Evolutionary conservation across 2,888 invertebrate species (phyloP).

Genomic region (Silvanus unidentatus): DNA sequence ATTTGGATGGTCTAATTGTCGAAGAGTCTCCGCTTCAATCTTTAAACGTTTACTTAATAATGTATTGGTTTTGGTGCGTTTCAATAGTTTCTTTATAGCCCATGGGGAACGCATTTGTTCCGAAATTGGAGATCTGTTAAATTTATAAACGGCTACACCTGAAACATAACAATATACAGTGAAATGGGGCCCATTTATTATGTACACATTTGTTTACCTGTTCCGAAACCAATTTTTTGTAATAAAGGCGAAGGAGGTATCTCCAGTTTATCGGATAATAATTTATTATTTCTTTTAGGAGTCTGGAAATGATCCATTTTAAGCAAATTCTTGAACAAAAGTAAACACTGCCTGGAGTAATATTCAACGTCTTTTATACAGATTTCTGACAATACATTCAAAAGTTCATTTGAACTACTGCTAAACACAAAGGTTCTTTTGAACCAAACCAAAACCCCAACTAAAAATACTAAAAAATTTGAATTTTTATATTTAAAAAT

Average conservation of each 20-base stretch:
- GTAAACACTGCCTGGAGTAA: too few species aligned
- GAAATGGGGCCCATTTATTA: too few species aligned
- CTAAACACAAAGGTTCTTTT: too few species aligned
- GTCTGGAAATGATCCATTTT: too few species aligned
- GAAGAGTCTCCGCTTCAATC: constrained; percentile 66
- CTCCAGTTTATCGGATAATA: background rate
- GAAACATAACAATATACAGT: constrained; percentile 4
- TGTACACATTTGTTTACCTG: constrained; percentile 60
- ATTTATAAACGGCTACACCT: constrained; percentile 73
- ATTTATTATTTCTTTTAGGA: too few species aligned
- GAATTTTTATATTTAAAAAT: too few species aligned
- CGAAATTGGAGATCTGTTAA: constrained; percentile 65
- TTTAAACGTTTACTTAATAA: constrained; percentile 54
- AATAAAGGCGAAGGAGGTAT: constrained; percentile 72
- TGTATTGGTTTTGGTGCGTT: constrained; percentile 33
- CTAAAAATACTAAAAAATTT: too few species aligned
- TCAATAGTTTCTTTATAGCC: constrained; percentile 71
- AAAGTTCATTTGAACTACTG: too few species aligned
- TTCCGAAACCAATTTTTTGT: constrained; percentile 69
- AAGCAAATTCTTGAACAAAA: too few species aligned
- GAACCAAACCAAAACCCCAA: too few species aligned
- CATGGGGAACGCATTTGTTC: constrained; percentile 73
- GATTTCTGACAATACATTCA: too few species aligned
- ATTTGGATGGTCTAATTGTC: constrained; percentile 68
- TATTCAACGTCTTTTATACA: too few species aligned